Evolutionary conservation across 2,888 invertebrate species (phyloP), one percentile per base, ranked within the genome.

Genomic region (Bhutanitis thaidina): DNA sequence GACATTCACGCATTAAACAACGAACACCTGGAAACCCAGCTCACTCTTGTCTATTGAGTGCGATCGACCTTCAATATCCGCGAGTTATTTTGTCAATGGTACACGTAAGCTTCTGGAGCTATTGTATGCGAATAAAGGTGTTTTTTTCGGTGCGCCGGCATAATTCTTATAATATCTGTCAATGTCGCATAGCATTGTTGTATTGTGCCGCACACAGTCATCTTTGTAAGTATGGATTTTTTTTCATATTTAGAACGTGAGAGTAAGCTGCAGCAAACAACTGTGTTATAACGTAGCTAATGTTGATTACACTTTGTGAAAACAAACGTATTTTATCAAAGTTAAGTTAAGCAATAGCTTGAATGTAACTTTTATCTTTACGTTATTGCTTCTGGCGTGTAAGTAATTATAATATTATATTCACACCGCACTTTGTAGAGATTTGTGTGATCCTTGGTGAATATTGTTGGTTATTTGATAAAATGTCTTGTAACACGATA

Each of bases 151-250:
- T 35, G n/a, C 16, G 30, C 40, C 35, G 44, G 39, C 39, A 14
- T 52, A 37, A 46, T 46, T 52, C 40, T 46, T 41, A 45, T 40
- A 45, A 51, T 40, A 51, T 52, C 52, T 52, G 52, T 52, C 46
- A 52, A 52, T 47, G 52, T 47, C 46, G 30, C 51, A 52, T 52
- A 25, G 32, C 46, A 52, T 52, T 52, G 46, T 51, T 39, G 51
- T 43, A 37, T 13, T 37, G 48, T 37, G 46, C 41, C 41, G 32
- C 41, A 43, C 41, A 35, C 39, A 37, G 35, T 37, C 49, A 44
- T 50, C 44, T 27, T 37, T 30, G 36, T 46, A 35, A 37, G 4
- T 27, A 27, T 37, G 32, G 15, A 7, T 27, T 41, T 37, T 46
- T 41, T 48, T 40, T 46, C 13, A 35, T 32, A 52, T 52, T 30